Conservation (phyloP, 92 coral and sea anemone genomes). For the Porites cylindrica region DNA sequence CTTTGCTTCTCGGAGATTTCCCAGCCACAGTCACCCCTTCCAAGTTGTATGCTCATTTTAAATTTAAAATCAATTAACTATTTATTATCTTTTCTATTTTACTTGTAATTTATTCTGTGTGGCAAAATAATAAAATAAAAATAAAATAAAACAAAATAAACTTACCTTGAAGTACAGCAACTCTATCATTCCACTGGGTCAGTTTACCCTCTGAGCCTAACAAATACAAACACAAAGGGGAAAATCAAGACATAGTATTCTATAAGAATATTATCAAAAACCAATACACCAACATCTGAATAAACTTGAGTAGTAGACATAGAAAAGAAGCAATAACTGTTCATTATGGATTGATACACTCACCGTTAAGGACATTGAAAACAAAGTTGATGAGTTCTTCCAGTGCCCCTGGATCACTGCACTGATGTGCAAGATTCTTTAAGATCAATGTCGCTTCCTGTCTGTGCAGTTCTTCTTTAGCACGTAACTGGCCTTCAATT, state of each 20-base stretch:
- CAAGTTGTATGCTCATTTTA: too few relatives aligned
- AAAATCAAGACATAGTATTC: not conserved
- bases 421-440: conserved; percentile 86
- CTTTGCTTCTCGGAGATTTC: too few relatives aligned
- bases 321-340: not conserved
- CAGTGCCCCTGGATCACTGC: conserved; percentile 91
- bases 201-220: conserved; percentile 96
- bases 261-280: too few relatives aligned
- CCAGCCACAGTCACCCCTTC: too few relatives aligned
- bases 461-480: conserved; percentile 88
- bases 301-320: not conserved
- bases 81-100: too few relatives aligned
- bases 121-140: too few relatives aligned
- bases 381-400: conserved; percentile 83
- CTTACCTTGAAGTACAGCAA: conserved; percentile 85
- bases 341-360: not conserved
- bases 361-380: conserved; percentile 90
- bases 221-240: not conserved
- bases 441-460: conserved; percentile 76
- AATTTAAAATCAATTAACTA: too few relatives aligned
- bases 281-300: too few relatives aligned
- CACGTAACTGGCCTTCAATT: conserved; percentile 77
- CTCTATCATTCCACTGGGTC: conserved; percentile 93
- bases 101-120: too few relatives aligned
- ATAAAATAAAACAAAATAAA: too few relatives aligned